Base-by-base conservation (phyloP, 1,140 invertebrate species). In the Nasonia giraulti region DNA sequence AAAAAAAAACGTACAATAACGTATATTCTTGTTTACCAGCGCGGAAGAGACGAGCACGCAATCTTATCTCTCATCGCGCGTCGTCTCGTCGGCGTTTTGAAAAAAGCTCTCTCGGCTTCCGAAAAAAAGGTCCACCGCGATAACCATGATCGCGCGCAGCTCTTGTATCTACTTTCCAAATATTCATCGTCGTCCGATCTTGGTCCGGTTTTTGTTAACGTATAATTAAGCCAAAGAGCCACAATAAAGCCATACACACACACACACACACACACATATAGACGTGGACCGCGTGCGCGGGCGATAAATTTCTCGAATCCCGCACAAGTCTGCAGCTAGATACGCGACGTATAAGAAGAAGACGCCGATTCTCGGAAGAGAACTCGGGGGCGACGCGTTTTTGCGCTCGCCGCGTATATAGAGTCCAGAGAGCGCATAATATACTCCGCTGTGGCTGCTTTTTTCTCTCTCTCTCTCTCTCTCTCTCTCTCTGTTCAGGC, bases 321-420 rank as follows among this genome's bases (percentile, higher is more conserved):
- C 8, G 23, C 31, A 23, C 88, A 88, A 88, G 55, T n/a, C 55
- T n/a, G 20, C 17, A n/a, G 55, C 55, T 62, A 62, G 55, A 62
- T 62, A 50, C 14, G 47, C 47, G 47, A 14, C 14, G 3, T 50
- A 62, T 7, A 62, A 62, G 55, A 20, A 85, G 87, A 85, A 87
- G 87, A 86, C 86, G 87, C 85, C 80, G 87, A 86, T 89, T 88
- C 86, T 82, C 80, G 86, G 89, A 89, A 87, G 86, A 87, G 55
- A 62, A 62, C 55, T 62, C 20, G 55, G 82, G 88, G 89, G 88
- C 88, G 90, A 89, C 90, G 88, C 87, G 89, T 91, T 91, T 92
- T 91, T 91, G 89, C 89, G 89, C 89, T 71, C 17, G 20, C n/a
- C 10, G 66, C 66, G 66, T 68, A 27, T 68, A 68, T 27, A 27